A percentile compares a stretch with the other conserved stretches of the same genome.
Conservation (phyloP, 2,113 vertebrate species). For the Microtus oregoni region DNA sequence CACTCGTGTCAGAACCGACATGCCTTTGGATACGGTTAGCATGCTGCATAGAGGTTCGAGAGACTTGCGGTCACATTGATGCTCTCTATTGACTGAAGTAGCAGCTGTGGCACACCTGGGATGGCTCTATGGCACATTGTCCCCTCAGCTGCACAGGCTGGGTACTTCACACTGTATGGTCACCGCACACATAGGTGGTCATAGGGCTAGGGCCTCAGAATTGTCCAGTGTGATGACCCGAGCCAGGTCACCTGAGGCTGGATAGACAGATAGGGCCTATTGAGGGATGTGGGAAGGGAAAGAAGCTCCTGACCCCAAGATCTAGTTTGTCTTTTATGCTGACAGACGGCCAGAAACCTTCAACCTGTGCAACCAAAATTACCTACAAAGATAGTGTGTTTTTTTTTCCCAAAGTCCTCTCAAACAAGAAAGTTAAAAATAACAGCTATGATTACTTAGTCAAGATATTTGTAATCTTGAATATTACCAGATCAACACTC, state of each 20-base stretch:
- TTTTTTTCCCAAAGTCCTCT: neutral
- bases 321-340: too few relatives aligned
- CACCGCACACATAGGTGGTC: neutral
- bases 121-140: neutral
- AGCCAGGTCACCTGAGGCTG: neutral
- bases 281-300: neutral
- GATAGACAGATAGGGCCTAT: neutral
- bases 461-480: neutral
- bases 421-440: neutral
- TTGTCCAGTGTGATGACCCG: neutral
- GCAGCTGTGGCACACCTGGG: neutral
- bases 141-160: neutral
- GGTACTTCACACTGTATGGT: rapidly evolving
- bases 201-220: rapidly evolving
- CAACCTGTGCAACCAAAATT: neutral
- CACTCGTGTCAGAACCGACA: neutral
- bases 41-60: neutral
- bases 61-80: neutral
- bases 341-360: too few relatives aligned
- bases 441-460: neutral
- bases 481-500: neutral
- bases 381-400: neutral
- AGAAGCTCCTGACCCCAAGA: neutral
- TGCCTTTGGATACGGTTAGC: neutral
- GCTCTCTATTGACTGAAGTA: neutral